Evolutionary conservation across 2,797 vertebrate species (phyloP).

Genomic region (Peromyscus attwateri): DNA sequence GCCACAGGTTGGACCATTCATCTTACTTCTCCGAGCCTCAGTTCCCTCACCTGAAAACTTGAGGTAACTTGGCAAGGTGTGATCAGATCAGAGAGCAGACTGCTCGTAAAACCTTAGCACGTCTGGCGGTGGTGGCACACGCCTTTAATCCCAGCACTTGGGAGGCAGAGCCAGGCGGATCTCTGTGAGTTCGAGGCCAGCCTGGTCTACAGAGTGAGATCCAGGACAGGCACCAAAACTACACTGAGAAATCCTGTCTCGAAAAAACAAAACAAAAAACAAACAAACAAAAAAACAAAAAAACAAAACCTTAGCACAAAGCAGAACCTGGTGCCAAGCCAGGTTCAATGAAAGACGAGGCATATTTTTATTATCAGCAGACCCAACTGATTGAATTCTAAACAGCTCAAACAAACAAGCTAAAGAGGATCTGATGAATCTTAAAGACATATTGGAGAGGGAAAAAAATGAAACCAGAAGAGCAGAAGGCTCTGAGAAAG

Average conservation of each 20-base stretch:
- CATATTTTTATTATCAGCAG: neutral
- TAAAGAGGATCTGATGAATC: neutral
- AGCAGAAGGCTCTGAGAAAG: neutral
- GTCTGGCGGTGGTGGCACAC: too few relatives aligned
- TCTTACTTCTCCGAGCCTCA: neutral
- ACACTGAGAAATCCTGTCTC: too few relatives aligned
- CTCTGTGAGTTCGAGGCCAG: too few relatives aligned
- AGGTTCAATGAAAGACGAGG: neutral
- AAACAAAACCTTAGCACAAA: neutral
- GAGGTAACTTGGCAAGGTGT: neutral
- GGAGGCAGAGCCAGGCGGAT: too few relatives aligned
- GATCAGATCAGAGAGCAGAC: neutral
- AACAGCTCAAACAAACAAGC: neutral
- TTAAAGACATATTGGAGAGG: neutral
- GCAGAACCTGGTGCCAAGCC: neutral
- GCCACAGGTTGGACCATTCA: neutral
- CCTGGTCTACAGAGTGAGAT: too few relatives aligned
- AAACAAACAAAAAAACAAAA: too few relatives aligned
- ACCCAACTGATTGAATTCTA: neutral
- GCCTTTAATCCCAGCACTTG: too few relatives aligned
- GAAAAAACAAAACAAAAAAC: too few relatives aligned
- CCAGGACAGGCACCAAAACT: too few relatives aligned
- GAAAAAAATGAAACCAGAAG: neutral
- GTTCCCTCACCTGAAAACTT: constrained; percentile 18
- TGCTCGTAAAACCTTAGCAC: neutral